Percentiles rank a stretch among this genome's conserved stretches.
Conservation (phyloP, 2,888 invertebrate genomes). For the Corbicula japonica region DNA sequence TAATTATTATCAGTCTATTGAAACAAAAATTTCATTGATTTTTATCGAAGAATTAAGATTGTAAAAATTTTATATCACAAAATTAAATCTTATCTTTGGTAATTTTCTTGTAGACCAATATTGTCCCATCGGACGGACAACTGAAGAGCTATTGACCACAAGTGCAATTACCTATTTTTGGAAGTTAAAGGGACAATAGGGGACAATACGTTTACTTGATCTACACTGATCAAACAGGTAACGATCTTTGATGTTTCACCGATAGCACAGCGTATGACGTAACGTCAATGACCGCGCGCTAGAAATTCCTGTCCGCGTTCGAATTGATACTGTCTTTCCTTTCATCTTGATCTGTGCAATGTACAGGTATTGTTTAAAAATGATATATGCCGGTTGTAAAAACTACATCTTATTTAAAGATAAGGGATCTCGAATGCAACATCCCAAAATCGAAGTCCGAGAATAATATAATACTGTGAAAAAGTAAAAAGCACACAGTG, state of each 20-base stretch:
- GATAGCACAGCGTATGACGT: slow-evolving; percentile 49
- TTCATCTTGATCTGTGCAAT: slow-evolving; percentile 34
- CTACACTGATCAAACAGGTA: slow-evolving; percentile 63
- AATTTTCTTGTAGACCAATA: slow-evolving; percentile 37
- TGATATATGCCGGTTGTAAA: slow-evolving; percentile 63
- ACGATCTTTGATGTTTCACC: slow-evolving; percentile 60
- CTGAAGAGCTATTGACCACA: slow-evolving; percentile 44
- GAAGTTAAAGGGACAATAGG: slow-evolving; percentile 54
- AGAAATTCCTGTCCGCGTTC: slow-evolving; percentile 34
- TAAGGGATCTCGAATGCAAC: slow-evolving; percentile 5
- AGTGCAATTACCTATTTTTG: slow-evolving; percentile 52
- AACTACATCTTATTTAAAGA: slow-evolving; percentile 25
- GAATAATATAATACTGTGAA: no score
- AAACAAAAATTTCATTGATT: slow-evolving; percentile 38
- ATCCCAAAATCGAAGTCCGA: no score
- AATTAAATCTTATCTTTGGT: slow-evolving; percentile 45
- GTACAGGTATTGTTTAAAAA: slow-evolving; percentile 41
- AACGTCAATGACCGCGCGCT: slow-evolving; percentile 21
- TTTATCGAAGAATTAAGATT: slow-evolving; percentile 58
- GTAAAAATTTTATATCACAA: slow-evolving; percentile 62
- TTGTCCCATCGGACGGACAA: slow-evolving; percentile 4
- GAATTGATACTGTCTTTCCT: slow-evolving; percentile 8
- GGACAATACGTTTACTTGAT: slow-evolving; percentile 62
- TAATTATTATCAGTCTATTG: slow-evolving; percentile 40
- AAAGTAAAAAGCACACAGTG: no score